Percentiles rank a stretch among this genome's conserved stretches.
Conservation (phyloP, 2,797 vertebrate species). For the Spondyliosoma cantharus region DNA sequence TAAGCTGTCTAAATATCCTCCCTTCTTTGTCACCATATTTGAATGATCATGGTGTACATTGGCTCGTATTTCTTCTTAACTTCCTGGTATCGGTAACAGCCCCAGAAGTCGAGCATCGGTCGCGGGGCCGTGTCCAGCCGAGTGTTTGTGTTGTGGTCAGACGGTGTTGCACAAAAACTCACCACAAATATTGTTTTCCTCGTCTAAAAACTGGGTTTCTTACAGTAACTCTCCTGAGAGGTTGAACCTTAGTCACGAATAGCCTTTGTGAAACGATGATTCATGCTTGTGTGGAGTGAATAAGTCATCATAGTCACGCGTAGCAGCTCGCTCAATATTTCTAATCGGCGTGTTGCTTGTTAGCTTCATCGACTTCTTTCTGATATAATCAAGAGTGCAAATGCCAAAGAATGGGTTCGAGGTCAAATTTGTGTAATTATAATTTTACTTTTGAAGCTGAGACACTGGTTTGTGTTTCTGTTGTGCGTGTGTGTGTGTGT, state of each 20-base stretch:
- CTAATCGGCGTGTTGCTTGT: neutral
- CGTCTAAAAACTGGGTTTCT: neutral
- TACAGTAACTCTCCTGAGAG: neutral
- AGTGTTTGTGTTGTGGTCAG: too few relatives aligned
- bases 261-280: neutral
- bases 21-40: too few relatives aligned
- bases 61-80: too few relatives aligned
- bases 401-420: neutral
- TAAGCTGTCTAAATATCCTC: too few relatives aligned
- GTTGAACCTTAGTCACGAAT: neutral
- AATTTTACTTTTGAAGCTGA: neutral
- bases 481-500: neutral
- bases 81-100: too few relatives aligned
- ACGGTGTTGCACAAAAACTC: neutral
- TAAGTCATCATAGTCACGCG: neutral
- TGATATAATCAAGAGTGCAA: neutral
- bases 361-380: neutral
- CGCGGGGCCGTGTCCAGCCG: neutral
- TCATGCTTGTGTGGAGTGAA: neutral
- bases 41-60: too few relatives aligned
- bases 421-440: neutral
- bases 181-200: neutral
- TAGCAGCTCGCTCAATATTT: neutral
- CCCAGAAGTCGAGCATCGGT: too few relatives aligned
- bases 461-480: neutral